Evolutionary conservation across 1,140 invertebrate species (phyloP), one percentile per base, ranked within the genome.

Genomic region (Chelonus insularis): DNA sequence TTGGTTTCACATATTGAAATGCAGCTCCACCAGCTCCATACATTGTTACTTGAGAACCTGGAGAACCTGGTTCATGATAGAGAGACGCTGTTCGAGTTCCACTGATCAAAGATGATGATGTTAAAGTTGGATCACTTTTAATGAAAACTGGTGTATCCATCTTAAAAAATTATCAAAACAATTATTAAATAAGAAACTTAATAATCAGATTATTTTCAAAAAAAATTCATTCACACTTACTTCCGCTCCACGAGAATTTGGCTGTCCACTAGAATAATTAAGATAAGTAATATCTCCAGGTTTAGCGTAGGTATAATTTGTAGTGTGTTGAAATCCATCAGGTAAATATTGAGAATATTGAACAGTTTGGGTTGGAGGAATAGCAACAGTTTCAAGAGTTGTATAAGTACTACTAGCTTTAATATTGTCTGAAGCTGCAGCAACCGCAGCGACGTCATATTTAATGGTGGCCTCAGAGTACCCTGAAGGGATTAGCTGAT

Each of bases 81-180:
- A 86, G 76, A 1, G 79, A 60, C 6, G 74, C 73, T 11, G 69
- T 9, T 54, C 78, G 71, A 3, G 59, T 59, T 0, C 78, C 65
- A 8, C 55, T 14, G 16, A 81, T 60, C 52, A 86, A 63, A 1
- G 85, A 85, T 0, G 84, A 83, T 0, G 84, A 86, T 0, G 83
- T 79, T 11, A 86, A 67, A 4, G 84, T 85, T 4, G 85, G 84
- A 67, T 87, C 84, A 59, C 79, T 82, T 61, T 86, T 86, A 67
- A 81, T 77, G 61, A 76, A 81, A 0, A 77, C 65, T 1, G 76
- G 68, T 9, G 79, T 73, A 48, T 82, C 80, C 6, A 78, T 68
- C 77, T 81, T 34, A 34, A 34, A 34, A 34, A 34, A 34, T 34
- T 34, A 11, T 1, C 32, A 11, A 34, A 34, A n/a, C n/a, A n/a